A percentile compares a stretch with the other conserved stretches of the same genome.
Conservation (phyloP, 2,797 vertebrate genomes). For the Sciurus vulgaris region DNA sequence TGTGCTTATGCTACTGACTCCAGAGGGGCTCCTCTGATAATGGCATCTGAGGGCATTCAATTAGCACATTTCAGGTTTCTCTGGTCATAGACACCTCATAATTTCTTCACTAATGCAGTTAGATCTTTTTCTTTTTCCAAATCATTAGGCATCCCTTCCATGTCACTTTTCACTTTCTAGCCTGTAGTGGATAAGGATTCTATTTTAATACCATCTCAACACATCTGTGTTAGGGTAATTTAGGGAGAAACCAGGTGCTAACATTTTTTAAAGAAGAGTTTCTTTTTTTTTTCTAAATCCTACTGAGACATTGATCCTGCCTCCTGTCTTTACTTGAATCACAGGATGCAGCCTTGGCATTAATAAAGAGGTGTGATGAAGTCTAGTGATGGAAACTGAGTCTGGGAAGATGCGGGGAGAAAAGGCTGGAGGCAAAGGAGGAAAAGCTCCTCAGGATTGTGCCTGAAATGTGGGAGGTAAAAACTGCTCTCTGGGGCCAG, state of each 20-base stretch:
- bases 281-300: slow-evolving; percentile 56
- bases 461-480: not conserved
- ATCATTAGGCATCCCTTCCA: slow-evolving; percentile 79
- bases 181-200: slow-evolving; percentile 67
- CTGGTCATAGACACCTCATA: slow-evolving; percentile 82
- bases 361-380: slow-evolving; percentile 52
- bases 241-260: slow-evolving; percentile 68
- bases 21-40: slow-evolving; percentile 72
- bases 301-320: slow-evolving; percentile 62
- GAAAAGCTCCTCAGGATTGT: not conserved
- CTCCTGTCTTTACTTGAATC: slow-evolving; percentile 30
- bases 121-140: slow-evolving; percentile 79
- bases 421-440: not conserved
- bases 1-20: slow-evolving; percentile 55
- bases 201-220: slow-evolving; percentile 79
- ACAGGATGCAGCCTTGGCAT: not conserved
- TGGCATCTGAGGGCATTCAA: slow-evolving; percentile 81
- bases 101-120: slow-evolving; percentile 81
- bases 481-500: not conserved
- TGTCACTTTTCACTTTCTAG: slow-evolving; percentile 80
- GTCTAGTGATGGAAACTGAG: slow-evolving; percentile 12
- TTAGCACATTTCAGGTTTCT: slow-evolving; percentile 84
- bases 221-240: slow-evolving; percentile 75
- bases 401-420: not conserved
- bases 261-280: slow-evolving; percentile 62